phyloP scores from a whole-genome alignment of 2,113 vertebrate species.

The Tonatia bakeri region DNA sequence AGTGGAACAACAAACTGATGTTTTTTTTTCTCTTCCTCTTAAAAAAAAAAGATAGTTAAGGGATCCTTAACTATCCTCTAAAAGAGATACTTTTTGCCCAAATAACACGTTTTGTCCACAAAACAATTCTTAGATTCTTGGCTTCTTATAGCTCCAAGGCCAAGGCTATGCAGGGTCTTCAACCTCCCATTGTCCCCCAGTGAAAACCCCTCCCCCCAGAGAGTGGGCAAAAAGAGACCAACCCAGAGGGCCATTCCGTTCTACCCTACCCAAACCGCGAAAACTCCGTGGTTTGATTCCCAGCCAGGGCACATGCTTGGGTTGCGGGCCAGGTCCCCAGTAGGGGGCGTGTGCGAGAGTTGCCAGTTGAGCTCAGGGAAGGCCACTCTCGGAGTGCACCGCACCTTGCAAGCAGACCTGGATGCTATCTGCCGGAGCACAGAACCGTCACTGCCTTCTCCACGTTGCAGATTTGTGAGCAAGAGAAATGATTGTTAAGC shows the following conservation, averaged over 20 bases:
- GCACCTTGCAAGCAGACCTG: too few species aligned
- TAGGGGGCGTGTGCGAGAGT: too few species aligned
- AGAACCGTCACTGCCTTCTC: neutral
- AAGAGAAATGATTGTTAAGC: neutral
- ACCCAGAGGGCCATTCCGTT: neutral
- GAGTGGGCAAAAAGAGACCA: neutral
- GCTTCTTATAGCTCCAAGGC: neutral
- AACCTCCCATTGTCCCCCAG: neutral
- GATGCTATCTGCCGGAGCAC: fast-evolving
- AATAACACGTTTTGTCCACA: neutral
- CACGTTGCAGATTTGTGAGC: neutral
- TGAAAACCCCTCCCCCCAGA: neutral
- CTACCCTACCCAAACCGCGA: too few species aligned
- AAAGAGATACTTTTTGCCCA: neutral
- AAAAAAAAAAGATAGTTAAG: too few species aligned
- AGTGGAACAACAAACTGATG: too few species aligned
- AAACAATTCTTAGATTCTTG: neutral
- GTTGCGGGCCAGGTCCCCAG: too few species aligned
- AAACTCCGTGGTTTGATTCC: too few species aligned
- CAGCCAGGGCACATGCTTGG: too few species aligned
- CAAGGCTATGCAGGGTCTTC: neutral
- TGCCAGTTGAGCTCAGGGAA: neutral
- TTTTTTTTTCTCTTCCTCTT: too few species aligned
- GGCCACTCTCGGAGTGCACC: fast-evolving
- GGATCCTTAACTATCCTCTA: neutral